phyloP scores from a whole-genome alignment of 2,113 vertebrate species.

The Tachuris rubrigastra region DNA sequence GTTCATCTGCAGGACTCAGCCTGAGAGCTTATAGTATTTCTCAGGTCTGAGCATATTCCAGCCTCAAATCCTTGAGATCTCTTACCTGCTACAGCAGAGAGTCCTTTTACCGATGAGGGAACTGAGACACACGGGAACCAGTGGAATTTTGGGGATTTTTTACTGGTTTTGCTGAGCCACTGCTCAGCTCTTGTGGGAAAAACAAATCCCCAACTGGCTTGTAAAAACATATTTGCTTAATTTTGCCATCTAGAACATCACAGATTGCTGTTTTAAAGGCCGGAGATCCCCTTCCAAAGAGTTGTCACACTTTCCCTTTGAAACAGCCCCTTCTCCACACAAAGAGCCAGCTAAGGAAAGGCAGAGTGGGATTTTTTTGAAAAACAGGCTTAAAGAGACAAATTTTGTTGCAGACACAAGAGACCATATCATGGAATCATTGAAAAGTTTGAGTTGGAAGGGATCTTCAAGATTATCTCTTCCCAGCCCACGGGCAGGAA shows the following conservation, averaged over 20 bases:
- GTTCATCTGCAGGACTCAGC: neutral
- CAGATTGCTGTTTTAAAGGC: neutral
- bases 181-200: neutral
- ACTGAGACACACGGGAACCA: neutral
- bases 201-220: neutral
- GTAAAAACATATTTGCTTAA: neutral
- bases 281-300: neutral
- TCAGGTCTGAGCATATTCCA: neutral
- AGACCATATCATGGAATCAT: neutral
- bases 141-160: neutral
- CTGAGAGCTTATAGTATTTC: neutral
- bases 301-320: neutral
- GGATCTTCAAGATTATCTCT: fast-evolving
- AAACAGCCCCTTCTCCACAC: neutral
- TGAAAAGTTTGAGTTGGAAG: neutral
- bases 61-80: neutral
- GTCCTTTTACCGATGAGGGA: neutral
- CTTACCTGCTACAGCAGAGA: neutral
- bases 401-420: neutral
- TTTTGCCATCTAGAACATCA: neutral
- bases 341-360: neutral
- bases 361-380: neutral
- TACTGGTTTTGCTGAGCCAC: neutral
- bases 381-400: neutral
- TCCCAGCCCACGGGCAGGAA: neutral